A percentile compares a stretch with the other conserved stretches of the same genome.
Conservation (phyloP, 2,888 invertebrate genomes). For the Oscheius sp. region DNA sequence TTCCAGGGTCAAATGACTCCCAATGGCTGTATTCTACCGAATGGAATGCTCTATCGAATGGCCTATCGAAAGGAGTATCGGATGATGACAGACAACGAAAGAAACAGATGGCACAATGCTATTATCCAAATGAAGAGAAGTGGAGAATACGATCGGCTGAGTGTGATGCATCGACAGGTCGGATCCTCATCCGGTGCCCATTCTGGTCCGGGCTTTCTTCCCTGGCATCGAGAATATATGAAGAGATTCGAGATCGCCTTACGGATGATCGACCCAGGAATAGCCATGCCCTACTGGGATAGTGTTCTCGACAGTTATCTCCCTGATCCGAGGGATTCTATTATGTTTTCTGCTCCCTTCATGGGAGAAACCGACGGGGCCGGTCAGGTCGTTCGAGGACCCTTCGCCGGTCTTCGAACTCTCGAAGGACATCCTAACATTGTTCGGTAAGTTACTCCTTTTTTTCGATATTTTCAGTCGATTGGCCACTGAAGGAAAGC, state of each 20-base stretch:
- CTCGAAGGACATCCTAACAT: conserved; percentile 63
- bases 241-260: conserved; percentile 66
- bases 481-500: conserved; percentile 56
- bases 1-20: conserved; percentile 55
- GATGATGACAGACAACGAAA: conserved; percentile 63
- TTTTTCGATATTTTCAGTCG: conserved; percentile 28
- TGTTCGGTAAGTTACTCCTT: conserved; percentile 37
- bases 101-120: conserved; percentile 57
- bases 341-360: conserved; percentile 59
- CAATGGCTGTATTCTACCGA: conserved; percentile 55
- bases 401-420: conserved; percentile 63
- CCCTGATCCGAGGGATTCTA: conserved; percentile 65
- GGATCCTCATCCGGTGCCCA: conserved; percentile 66
- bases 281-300: conserved; percentile 72
- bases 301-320: conserved; percentile 61
- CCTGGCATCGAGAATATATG: conserved; percentile 67
- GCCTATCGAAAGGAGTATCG: conserved; percentile 64
- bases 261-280: conserved; percentile 68
- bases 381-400: conserved; percentile 55
- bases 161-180: conserved; percentile 63
- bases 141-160: conserved; percentile 66
- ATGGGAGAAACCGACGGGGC: conserved; percentile 57
- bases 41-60: conserved; percentile 56
- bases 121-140: conserved; percentile 60
- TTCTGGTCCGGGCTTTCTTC: conserved; percentile 68